phyloP scores from a whole-genome alignment of 2,888 invertebrate species.

The Epirrita christyi region DNA sequence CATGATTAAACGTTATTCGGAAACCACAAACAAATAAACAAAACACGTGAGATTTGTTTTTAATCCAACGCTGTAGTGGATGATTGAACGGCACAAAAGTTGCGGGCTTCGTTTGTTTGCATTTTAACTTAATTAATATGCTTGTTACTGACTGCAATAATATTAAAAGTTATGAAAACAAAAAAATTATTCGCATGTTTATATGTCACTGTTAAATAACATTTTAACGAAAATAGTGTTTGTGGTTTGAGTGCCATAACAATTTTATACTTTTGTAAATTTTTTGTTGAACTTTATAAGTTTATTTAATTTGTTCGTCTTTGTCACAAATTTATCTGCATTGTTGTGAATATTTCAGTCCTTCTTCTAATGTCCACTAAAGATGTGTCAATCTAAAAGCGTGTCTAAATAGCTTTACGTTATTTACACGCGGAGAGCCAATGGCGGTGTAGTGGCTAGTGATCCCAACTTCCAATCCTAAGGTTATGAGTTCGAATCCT shows the following conservation, averaged over 20 bases:
- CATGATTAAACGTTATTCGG: neutral
- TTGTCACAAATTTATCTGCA: too few species aligned
- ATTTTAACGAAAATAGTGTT: conserved; percentile 24
- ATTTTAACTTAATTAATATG: conserved; percentile 66
- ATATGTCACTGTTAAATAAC: conserved; percentile 38
- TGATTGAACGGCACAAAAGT: conserved; percentile 54
- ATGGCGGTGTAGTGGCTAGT: too few species aligned
- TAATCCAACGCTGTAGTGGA: conserved; percentile 42
- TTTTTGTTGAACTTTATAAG: too few species aligned
- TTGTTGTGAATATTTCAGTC: too few species aligned
- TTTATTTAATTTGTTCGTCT: too few species aligned
- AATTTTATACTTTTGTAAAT: too few species aligned
- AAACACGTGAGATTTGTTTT: conserved; percentile 34
- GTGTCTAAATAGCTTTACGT: too few species aligned
- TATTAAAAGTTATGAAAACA: conserved; percentile 43
- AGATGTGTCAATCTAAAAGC: too few species aligned
- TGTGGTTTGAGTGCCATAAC: neutral
- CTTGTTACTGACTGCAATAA: conserved; percentile 52
- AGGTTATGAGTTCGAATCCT: too few species aligned
- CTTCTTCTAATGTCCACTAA: too few species aligned
- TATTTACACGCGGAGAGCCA: too few species aligned
- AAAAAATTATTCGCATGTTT: conserved; percentile 52
- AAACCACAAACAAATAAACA: neutral
- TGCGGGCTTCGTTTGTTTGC: conserved; percentile 55
- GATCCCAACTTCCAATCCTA: too few species aligned